Conservation (phyloP, 2,797 vertebrate species). For the Lateolabrax maculatus region DNA sequence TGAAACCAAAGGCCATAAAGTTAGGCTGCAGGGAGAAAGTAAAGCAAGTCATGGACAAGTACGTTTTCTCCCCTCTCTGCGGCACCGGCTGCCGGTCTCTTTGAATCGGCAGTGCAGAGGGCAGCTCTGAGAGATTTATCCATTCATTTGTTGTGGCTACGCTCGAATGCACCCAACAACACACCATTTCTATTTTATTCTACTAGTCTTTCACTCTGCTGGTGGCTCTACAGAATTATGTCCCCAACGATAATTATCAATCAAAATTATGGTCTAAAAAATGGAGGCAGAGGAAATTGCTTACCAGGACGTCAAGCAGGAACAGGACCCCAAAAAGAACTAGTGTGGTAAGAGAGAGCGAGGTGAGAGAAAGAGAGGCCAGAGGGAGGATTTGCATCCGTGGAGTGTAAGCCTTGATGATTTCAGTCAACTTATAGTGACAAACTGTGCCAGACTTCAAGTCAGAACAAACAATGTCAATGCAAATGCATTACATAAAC, state of each 20-base stretch:
- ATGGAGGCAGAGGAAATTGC: slow-evolving; percentile 78
- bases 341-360: slow-evolving; percentile 40
- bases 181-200: slow-evolving; percentile 85
- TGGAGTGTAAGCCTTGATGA: slow-evolving; percentile 3
- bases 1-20: slow-evolving; percentile 65
- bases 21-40: slow-evolving; percentile 55
- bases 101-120: slow-evolving; percentile 62
- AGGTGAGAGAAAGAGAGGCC: background rate
- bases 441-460: slow-evolving; percentile 16
- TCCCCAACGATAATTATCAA: slow-evolving; percentile 84
- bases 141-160: slow-evolving; percentile 86
- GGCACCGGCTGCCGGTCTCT: slow-evolving; percentile 57
- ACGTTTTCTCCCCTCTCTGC: slow-evolving; percentile 67
- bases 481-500: slow-evolving; percentile 13
- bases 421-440: slow-evolving; percentile 10
- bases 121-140: slow-evolving; percentile 85
- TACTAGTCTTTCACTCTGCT: slow-evolving; percentile 79
- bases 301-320: slow-evolving; percentile 74
- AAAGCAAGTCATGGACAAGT: slow-evolving; percentile 64
- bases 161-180: slow-evolving; percentile 81
- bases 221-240: slow-evolving; percentile 83
- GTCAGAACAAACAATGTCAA: slow-evolving; percentile 5
- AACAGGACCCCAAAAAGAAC: slow-evolving; percentile 57
- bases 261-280: slow-evolving; percentile 86
- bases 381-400: slow-evolving; percentile 39